Base-by-base conservation (phyloP, 1,140 invertebrate genomes). In the Bombus polaris region DNA sequence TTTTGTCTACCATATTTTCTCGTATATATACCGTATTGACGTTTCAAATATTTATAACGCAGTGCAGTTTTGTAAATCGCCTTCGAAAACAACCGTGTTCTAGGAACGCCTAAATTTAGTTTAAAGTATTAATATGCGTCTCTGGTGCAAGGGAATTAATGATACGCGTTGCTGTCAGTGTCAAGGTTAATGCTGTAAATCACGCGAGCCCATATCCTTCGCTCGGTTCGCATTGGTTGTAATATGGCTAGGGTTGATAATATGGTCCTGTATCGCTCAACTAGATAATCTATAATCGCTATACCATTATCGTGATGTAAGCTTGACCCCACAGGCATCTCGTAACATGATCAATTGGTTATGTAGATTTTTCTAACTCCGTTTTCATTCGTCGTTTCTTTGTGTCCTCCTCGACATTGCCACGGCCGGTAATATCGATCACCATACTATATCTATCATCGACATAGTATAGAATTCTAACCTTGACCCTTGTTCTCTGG, bases 401-500 rank as follows among this genome's bases (percentile, higher is more conserved):
- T 37, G 15, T 32, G 25, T 62, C 35, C 73, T 47, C 68, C 81
- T 65, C 65, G 72, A 47, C 81, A 65, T 70, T 85, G 79, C 84
- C 75, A 79, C 53, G 66, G 83, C 79, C 80, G 79, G 70, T 89
- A 85, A 80, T 85, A 89, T 89, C 84, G 88, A 89, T 89, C 76
- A 83, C 77, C 66, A 35, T 78, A 12, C 84, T 75, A 76, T 62
- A 65, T 76, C 68, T 81, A 68, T 76, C 76, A 28, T 83, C 85
- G 74, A 68, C 76, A 57, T 81, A 76, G 75, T 62, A 44, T 59
- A 81, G 77, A 86, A 84, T 83, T 80, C 53, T 81, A 89, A 89
- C 88, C 88, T 89, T 89, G 88, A 89, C 88, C 84, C 88, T 82
- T 89, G 88, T 79, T 88, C 81, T 71, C 80, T 66, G 59, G 75